Evolutionary conservation across 2,797 vertebrate species (phyloP), one percentile per base, ranked within the genome.

Genomic region (Acridotheres tristis): DNA sequence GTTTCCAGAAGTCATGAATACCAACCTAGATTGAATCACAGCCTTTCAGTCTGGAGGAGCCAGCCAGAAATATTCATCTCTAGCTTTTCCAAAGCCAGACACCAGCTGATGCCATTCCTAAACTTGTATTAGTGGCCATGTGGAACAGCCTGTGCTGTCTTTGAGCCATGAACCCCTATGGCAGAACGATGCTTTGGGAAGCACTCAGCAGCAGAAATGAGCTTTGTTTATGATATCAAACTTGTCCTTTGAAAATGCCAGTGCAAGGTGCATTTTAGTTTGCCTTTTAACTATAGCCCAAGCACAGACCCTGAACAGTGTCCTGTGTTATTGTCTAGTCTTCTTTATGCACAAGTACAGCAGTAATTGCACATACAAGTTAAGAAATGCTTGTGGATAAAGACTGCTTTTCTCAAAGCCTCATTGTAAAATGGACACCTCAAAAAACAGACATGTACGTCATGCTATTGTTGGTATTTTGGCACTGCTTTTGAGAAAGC

Each of bases 401-500:
- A 83, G 43, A 29, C 2, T 38, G 8, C 62, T 89, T 88, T 86
- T 69, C 57, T 71, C 57, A 75, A 25, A 79, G 48, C 30, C 36
- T 68, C 22, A 6, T 10, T 84, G 59, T 89, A 61, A 94, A 88
- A 73, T 1, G 16, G 14, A 17, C 30, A 29, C 30, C 57, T 91
- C 71, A 71, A 30, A 84, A 92, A 59, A 3, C 51, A 75, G 53
- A 47, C 9, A 7, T n/a, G 7, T 21, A 29, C 2, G 1, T 77
- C 67, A 48, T 29, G 32, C 25, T 90, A 6, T 80, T 84, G 29
- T 61, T 82, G 29, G 43, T 63, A 30, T 92, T 87, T 80, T 77
- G 82, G 59, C 62, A 40, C n/a, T 85, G 75, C 72, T 84, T 93
- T 91, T 85, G 83, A 90, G 71, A 93, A 91, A 40, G 51, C 10